These are phyloP conservation scores for Fabriciana adippe DNA, from an alignment of 2,888 invertebrate species.

Conservation along the genomic window DNA sequence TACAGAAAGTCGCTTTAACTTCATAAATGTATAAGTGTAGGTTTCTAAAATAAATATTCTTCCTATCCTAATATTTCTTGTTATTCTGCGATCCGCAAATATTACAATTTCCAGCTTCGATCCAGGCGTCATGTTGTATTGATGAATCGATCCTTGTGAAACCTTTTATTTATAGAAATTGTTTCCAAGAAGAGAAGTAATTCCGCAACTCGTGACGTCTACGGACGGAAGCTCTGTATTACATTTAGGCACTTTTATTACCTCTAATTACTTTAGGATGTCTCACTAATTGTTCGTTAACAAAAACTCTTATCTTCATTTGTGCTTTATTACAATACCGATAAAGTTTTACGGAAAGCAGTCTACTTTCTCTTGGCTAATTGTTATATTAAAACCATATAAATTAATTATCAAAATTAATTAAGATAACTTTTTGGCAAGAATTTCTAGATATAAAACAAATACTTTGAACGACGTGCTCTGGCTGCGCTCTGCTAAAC, in stretches of 20 bases:
- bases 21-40: no score
- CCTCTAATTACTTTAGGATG: slow-evolving; percentile 48
- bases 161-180: slow-evolving; percentile 9
- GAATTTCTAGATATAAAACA: no score
- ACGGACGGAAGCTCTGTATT: slow-evolving; percentile 41
- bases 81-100: not conserved
- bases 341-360: not conserved
- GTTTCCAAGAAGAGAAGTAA: slow-evolving; percentile 9
- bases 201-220: slow-evolving; percentile 25
- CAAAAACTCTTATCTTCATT: slow-evolving; percentile 35
- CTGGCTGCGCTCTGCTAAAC: no score
- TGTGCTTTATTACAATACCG: slow-evolving; percentile 7
- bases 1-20: no score
- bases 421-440: no score
- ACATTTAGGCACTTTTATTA: slow-evolving; percentile 44
- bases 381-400: no score
- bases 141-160: slow-evolving; percentile 16
- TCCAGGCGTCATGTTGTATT: not conserved
- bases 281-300: slow-evolving; percentile 43
- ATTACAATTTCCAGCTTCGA: slow-evolving; percentile 7
- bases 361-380: no score
- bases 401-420: no score
- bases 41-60: no score
- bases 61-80: no score
- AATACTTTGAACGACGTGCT: no score